A percentile compares a stretch with the other conserved stretches of the same genome.
These are phyloP conservation scores for Bibio marci DNA, from an alignment of 2,888 invertebrate genomes.

Conservation along the genomic window DNA sequence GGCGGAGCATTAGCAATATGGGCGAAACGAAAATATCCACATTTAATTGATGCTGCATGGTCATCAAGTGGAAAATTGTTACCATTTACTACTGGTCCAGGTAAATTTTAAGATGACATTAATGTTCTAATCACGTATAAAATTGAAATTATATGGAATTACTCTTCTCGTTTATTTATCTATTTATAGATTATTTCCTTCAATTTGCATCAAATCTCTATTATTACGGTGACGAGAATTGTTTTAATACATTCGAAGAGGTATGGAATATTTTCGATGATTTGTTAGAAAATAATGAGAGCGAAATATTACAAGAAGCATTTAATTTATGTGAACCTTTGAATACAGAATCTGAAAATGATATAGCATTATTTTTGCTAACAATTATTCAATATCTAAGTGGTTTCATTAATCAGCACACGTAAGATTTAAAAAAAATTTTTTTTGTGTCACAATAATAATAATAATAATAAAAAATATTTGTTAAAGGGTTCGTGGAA, in stretches of 20 bases:
- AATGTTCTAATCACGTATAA: too few relatives aligned
- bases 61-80: slow-evolving; percentile 23
- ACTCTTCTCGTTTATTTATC: too few relatives aligned
- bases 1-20: slow-evolving; percentile 6
- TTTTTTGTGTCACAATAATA: too few relatives aligned
- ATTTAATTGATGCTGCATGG: slow-evolving; percentile 8
- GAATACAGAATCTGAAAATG: neutral
- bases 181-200: slow-evolving; percentile 5
- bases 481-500: too few relatives aligned
- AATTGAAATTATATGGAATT: too few relatives aligned
- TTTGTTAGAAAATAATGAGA: slow-evolving; percentile 1
- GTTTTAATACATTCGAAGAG: slow-evolving; percentile 1
- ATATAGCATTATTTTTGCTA: slow-evolving; percentile 2
- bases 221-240: slow-evolving; percentile 3
- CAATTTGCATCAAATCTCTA: neutral
- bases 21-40: slow-evolving; percentile 7
- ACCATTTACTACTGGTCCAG: too few relatives aligned
- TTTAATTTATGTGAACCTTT: slow-evolving; percentile 2
- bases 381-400: slow-evolving; percentile 2
- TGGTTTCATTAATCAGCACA: slow-evolving; percentile 1
- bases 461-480: too few relatives aligned
- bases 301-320: neutral
- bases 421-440: too few relatives aligned
- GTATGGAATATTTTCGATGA: slow-evolving; percentile 3
- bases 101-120: too few relatives aligned